phyloP scores from a whole-genome alignment of 2,888 invertebrate genomes.

The Ichneumoninae sp. region DNA sequence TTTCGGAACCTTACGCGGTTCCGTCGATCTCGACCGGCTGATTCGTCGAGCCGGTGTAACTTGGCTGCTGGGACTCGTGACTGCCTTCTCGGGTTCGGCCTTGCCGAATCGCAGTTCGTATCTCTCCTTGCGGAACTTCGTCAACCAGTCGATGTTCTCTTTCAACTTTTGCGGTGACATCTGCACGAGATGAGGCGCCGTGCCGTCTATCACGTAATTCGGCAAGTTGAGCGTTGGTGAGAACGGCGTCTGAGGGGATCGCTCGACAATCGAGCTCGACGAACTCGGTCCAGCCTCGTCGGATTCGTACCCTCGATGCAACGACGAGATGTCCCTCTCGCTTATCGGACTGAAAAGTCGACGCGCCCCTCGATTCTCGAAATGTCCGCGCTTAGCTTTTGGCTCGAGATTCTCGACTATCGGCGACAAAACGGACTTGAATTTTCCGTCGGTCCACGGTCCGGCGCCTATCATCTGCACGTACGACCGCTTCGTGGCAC shows the following conservation, averaged over 20 bases:
- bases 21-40: slow-evolving; percentile 74
- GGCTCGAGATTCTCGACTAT: slow-evolving; percentile 78
- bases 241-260: slow-evolving; percentile 72
- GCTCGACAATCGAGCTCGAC: slow-evolving; percentile 63
- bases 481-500: slow-evolving; percentile 74
- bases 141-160: slow-evolving; percentile 90
- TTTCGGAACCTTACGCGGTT: slow-evolving; percentile 74
- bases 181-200: slow-evolving; percentile 90
- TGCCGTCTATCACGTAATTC: slow-evolving; percentile 91
- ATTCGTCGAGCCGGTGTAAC: slow-evolving; percentile 72
- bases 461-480: slow-evolving; percentile 72
- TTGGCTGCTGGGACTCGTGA: slow-evolving; percentile 71
- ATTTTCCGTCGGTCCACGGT: slow-evolving; percentile 73
- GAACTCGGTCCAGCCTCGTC: slow-evolving; percentile 78
- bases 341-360: slow-evolving; percentile 84
- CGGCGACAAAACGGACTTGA: slow-evolving; percentile 79
- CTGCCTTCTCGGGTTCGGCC: slow-evolving; percentile 74
- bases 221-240: slow-evolving; percentile 91
- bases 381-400: slow-evolving; percentile 83
- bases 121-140: slow-evolving; percentile 87
- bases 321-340: slow-evolving; percentile 56
- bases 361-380: slow-evolving; percentile 83
- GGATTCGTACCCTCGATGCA: slow-evolving; percentile 71
- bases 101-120: slow-evolving; percentile 77
- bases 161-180: slow-evolving; percentile 89